Conservation (phyloP, 1,140 invertebrate genomes). For the Trigoniulus corallinus region DNA sequence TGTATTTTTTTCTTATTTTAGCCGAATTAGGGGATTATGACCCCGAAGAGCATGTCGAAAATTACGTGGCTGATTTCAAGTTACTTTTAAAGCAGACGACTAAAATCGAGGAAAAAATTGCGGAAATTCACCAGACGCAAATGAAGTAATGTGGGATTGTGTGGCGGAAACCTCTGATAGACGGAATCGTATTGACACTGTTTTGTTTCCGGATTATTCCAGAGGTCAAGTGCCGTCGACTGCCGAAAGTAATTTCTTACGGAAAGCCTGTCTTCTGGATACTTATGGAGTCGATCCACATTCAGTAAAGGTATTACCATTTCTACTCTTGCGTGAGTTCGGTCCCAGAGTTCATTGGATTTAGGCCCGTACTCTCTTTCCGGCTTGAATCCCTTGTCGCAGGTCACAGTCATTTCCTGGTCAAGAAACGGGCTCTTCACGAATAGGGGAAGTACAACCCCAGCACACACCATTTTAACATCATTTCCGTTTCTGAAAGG, state of each 20-base stretch:
- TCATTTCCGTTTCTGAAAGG: too few relatives aligned
- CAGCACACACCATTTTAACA: too few relatives aligned
- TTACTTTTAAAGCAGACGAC: slow-evolving; percentile 81
- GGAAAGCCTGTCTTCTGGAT: slow-evolving; percentile 71
- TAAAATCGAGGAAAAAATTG: slow-evolving; percentile 70
- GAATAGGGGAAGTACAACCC: too few relatives aligned
- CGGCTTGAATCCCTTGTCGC: neutral
- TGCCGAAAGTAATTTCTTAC: slow-evolving; percentile 68
- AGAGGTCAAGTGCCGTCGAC: slow-evolving; percentile 31
- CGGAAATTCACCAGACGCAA: slow-evolving; percentile 63
- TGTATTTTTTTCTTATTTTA: slow-evolving; percentile 29
- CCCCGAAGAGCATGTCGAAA: slow-evolving; percentile 65
- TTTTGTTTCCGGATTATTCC: neutral
- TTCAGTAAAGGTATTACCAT: slow-evolving; percentile 68
- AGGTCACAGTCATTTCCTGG: neutral
- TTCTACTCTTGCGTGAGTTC: too few relatives aligned
- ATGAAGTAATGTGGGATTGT: slow-evolving; percentile 37
- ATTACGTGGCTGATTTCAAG: slow-evolving; percentile 82
- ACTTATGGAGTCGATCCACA: slow-evolving; percentile 96
- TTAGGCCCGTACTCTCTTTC: too few relatives aligned
- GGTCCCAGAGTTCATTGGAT: too few relatives aligned
- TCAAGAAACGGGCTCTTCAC: too few relatives aligned
- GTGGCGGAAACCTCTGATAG: slow-evolving; percentile 39
- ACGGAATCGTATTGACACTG: neutral
- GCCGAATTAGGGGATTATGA: slow-evolving; percentile 91